Evolutionary conservation across 2,888 invertebrate species (phyloP).

Genomic region (Drosophila sordidula): DNA sequence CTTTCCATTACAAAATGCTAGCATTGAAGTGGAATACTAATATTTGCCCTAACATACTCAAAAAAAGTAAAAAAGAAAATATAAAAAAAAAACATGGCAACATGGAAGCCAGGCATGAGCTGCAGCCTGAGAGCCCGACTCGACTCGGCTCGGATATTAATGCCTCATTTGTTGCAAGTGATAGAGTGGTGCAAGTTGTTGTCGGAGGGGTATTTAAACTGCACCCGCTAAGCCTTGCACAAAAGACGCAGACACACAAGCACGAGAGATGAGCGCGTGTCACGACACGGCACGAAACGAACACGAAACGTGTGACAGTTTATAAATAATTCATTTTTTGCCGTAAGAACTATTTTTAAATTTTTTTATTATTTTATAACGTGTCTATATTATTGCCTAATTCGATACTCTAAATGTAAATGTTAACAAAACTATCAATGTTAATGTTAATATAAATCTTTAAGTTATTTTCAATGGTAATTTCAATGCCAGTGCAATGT

Average conservation of each 20-base stretch:
- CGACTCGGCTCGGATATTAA: conserved; percentile 72
- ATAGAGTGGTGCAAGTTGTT: conserved; percentile 22
- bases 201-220: conserved; percentile 26
- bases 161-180: conserved; percentile 79
- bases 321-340: too few species aligned
- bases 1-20: conserved; percentile 80
- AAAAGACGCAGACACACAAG: conserved; percentile 48
- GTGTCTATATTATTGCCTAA: too few species aligned
- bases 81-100: conserved; percentile 12
- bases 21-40: conserved; percentile 79
- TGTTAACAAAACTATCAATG: too few species aligned
- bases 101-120: conserved; percentile 55
- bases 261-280: background rate
- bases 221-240: conserved; percentile 61
- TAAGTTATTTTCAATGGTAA: too few species aligned
- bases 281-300: background rate
- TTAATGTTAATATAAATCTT: too few species aligned
- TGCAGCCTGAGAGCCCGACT: background rate
- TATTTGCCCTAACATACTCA: conserved; percentile 74
- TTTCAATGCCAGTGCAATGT: too few species aligned
- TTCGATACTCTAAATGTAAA: too few species aligned
- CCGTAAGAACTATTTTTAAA: too few species aligned
- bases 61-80: conserved; percentile 36
- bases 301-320: too few species aligned
- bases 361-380: too few species aligned